These are phyloP conservation scores for Indri indri DNA, from an alignment of 2,113 vertebrate species.

Conservation along the genomic window DNA sequence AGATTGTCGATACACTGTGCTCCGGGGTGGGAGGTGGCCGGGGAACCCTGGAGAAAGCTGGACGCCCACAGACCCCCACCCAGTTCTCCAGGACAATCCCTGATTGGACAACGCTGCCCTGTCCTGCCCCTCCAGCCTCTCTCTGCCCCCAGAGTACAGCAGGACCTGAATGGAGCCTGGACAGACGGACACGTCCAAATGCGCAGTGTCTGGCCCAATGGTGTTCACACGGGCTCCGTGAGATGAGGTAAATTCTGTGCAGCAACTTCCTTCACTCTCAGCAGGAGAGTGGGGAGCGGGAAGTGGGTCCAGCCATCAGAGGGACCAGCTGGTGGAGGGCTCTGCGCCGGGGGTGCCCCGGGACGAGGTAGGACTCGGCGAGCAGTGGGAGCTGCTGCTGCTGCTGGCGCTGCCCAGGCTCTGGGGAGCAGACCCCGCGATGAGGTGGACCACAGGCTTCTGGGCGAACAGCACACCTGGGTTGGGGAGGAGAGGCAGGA, in stretches of 20 bases:
- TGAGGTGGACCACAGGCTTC: slow-evolving; percentile 87
- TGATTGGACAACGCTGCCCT: slow-evolving; percentile 85
- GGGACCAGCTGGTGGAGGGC: slow-evolving; percentile 90
- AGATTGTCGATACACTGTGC: slow-evolving; percentile 85
- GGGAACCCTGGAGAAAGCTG: slow-evolving; percentile 42
- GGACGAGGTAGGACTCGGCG: slow-evolving; percentile 88
- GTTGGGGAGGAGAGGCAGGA: background rate
- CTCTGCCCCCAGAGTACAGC: slow-evolving; percentile 74
- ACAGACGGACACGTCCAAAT: slow-evolving; percentile 58
- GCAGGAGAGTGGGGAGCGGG: slow-evolving; percentile 60
- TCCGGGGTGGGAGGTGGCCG: slow-evolving; percentile 41
- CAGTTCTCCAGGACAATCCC: slow-evolving; percentile 78
- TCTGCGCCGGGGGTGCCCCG: slow-evolving; percentile 86
- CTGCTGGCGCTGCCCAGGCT: slow-evolving; percentile 79
- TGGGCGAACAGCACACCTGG: slow-evolving; percentile 89
- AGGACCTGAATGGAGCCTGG: slow-evolving; percentile 78
- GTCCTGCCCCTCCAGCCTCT: slow-evolving; percentile 54
- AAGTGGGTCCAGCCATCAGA: slow-evolving; percentile 76
- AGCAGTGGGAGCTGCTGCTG: slow-evolving; percentile 85
- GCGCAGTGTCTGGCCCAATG: slow-evolving; percentile 66
- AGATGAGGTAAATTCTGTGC: slow-evolving; percentile 84
- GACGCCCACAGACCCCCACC: slow-evolving; percentile 23
- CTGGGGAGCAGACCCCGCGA: slow-evolving; percentile 84
- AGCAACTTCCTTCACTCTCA: slow-evolving; percentile 48
- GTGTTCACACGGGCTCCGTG: slow-evolving; percentile 76